Conservation (phyloP, 2,888 invertebrate species). For the Gasteruption jaculator region DNA sequence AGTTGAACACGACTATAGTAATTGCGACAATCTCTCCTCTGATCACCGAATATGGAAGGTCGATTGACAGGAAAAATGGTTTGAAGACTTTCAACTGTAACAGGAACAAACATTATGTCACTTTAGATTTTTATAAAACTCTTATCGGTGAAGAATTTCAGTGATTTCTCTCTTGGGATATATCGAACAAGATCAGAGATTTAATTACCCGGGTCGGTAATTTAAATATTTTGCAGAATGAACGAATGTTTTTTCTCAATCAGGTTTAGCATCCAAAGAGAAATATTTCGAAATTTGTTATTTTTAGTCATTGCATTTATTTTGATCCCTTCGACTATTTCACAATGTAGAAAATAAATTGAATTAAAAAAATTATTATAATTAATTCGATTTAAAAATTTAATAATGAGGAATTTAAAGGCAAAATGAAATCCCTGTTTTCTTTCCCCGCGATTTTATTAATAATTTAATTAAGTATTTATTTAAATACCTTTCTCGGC, state of each 20-base stretch:
- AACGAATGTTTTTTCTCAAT: too few species aligned
- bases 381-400: not conserved
- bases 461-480: not conserved
- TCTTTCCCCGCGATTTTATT: not conserved
- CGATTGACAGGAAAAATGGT: constrained; percentile 79
- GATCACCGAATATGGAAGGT: constrained; percentile 84
- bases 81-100: constrained; percentile 68
- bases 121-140: too few species aligned
- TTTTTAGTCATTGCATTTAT: not conserved
- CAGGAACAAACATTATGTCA: too few species aligned
- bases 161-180: too few species aligned
- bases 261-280: too few species aligned
- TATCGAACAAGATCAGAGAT: not conserved
- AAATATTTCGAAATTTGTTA: too few species aligned
- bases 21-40: constrained; percentile 87
- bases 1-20: constrained; percentile 85
- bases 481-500: constrained; percentile 55
- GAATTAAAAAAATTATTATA: not conserved
- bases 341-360: too few species aligned
- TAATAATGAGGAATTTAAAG: not conserved
- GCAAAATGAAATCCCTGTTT: constrained; percentile 1
- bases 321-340: too few species aligned
- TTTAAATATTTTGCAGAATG: too few species aligned
- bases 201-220: not conserved
- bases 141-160: too few species aligned